Percentiles rank a stretch among this genome's conserved stretches.
Conservation (phyloP, 23 tunicate genomes). For the Clavelina lepadiformis region DNA sequence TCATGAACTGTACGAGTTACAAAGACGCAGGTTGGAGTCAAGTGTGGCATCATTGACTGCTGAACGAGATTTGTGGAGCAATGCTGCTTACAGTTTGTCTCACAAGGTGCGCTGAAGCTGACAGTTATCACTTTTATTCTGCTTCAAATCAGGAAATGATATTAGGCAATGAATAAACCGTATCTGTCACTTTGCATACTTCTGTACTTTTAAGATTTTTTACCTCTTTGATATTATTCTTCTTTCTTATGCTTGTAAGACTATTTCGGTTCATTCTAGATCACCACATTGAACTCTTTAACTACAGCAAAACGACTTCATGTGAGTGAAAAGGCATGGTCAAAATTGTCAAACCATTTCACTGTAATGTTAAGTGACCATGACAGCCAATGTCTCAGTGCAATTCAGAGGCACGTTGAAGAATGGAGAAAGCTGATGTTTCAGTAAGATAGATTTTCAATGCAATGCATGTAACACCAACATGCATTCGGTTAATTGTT, state of each 20-base stretch:
- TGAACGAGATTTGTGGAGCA: slow-evolving; percentile 79
- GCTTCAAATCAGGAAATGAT: neutral
- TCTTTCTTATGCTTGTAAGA: too few relatives aligned
- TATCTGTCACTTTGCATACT: too few relatives aligned
- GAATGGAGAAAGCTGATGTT: slow-evolving; percentile 74
- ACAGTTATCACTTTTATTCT: neutral
- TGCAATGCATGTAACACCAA: neutral
- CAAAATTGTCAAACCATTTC: slow-evolving; percentile 60
- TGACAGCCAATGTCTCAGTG: slow-evolving; percentile 56
- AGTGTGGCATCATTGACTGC: slow-evolving; percentile 23
- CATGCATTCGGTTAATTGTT: neutral
- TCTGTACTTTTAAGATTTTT: too few relatives aligned
- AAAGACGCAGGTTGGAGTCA: slow-evolving; percentile 59
- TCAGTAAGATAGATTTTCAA: slow-evolving; percentile 36
- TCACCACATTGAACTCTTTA: slow-evolving; percentile 28
- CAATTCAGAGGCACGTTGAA: slow-evolving; percentile 57
- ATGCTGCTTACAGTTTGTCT: slow-evolving; percentile 68
- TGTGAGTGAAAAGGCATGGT: slow-evolving; percentile 86
- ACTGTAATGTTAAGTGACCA: slow-evolving; percentile 58
- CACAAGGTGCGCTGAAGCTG: slow-evolving; percentile 31
- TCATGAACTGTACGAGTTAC: slow-evolving; percentile 90
- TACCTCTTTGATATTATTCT: too few relatives aligned
- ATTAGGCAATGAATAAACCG: too few relatives aligned
- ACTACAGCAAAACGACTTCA: slow-evolving; percentile 71
- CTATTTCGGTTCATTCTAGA: too few relatives aligned